These are phyloP conservation scores for Galbula dea DNA, from an alignment of 2,113 vertebrate genomes.

Conservation along the genomic window DNA sequence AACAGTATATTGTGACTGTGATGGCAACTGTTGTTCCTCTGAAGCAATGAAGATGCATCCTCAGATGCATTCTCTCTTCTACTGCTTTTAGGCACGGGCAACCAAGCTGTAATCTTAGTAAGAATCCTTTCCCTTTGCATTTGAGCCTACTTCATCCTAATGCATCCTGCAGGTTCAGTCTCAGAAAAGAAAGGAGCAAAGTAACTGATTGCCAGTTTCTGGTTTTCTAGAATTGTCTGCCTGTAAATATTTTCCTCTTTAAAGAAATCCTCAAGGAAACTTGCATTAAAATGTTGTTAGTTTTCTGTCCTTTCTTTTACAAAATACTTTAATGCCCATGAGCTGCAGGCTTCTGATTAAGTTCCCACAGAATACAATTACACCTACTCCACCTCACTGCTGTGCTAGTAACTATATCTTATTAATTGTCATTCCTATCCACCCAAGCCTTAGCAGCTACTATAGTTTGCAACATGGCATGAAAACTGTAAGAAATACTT, in stretches of 20 bases:
- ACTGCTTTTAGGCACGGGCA: not conserved
- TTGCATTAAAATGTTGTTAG: not conserved
- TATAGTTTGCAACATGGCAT: not conserved
- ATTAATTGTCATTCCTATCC: not conserved
- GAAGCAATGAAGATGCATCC: not conserved
- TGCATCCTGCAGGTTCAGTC: not conserved
- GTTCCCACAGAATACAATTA: constrained; percentile 19
- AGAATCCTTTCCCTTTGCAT: not conserved
- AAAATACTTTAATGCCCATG: not conserved
- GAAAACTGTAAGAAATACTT: not conserved
- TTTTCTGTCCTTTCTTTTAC: not conserved
- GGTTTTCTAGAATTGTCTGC: not conserved
- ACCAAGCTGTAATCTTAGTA: not conserved
- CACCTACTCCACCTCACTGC: not conserved
- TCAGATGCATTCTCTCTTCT: not conserved
- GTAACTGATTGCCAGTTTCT: not conserved
- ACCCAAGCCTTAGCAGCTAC: not conserved
- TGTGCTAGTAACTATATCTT: not conserved
- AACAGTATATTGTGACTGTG: not conserved
- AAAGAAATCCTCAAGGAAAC: not conserved
- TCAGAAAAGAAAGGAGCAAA: not conserved
- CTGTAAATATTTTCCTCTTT: not conserved
- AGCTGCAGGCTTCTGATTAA: not conserved
- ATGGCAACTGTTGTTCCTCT: not conserved
- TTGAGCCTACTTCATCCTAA: not conserved